Percentiles rank a stretch among this genome's conserved stretches.
phyloP scores from a whole-genome alignment of 2,888 invertebrate species.

The Cepaea hortensis region DNA sequence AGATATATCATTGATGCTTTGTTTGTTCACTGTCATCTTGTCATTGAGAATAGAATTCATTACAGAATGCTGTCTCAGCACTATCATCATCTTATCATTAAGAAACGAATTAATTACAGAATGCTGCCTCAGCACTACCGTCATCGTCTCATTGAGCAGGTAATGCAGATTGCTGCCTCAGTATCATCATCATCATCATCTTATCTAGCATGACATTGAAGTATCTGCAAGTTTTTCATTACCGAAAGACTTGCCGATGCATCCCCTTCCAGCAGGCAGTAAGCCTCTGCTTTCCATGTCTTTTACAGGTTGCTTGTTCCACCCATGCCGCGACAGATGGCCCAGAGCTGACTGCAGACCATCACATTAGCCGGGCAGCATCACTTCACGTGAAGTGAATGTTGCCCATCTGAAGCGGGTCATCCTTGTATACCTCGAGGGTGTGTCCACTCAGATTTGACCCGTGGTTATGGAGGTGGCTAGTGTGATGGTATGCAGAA shows the following conservation, averaged over 20 bases:
- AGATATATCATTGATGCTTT: too few relatives aligned
- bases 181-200: too few relatives aligned
- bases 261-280: not conserved
- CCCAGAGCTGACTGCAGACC: conserved; percentile 25
- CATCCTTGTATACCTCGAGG: conserved; percentile 10
- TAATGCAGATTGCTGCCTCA: too few relatives aligned
- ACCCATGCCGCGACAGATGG: conserved; percentile 23
- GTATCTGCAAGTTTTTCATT: conserved; percentile 17
- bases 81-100: too few relatives aligned
- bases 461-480: not conserved
- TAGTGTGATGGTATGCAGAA: conserved; percentile 45
- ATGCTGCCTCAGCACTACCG: too few relatives aligned
- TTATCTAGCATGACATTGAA: too few relatives aligned
- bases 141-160: too few relatives aligned
- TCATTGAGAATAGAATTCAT: too few relatives aligned
- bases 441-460: not conserved
- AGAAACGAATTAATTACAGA: too few relatives aligned
- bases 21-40: too few relatives aligned
- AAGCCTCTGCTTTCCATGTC: conserved; percentile 36
- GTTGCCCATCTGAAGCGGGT: not conserved
- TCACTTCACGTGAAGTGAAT: not conserved
- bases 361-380: conserved; percentile 31
- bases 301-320: conserved; percentile 32
- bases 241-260: conserved; percentile 32
- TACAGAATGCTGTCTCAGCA: too few relatives aligned